A percentile compares a stretch with the other conserved stretches of the same genome.
Conservation (phyloP, 2,797 vertebrate species). For the Vultur gryphus region DNA sequence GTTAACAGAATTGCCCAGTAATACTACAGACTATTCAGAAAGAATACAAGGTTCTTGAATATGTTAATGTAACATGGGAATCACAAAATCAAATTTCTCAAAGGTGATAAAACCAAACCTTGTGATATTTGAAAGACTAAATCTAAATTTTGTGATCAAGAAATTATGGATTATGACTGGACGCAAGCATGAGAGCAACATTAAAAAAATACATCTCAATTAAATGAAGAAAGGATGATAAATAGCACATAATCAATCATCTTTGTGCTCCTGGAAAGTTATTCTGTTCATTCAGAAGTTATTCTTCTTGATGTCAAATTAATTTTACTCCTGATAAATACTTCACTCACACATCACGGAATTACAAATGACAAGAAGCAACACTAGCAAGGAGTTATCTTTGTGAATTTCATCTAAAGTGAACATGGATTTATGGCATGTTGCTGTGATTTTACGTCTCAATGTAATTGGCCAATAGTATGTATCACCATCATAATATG, state of each 20-base stretch:
- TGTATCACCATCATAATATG: not conserved
- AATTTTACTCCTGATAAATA: not conserved
- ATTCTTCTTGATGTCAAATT: not conserved
- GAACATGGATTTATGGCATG: not conserved
- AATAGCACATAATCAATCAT: not conserved
- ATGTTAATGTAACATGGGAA: not conserved
- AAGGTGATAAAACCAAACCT: not conserved
- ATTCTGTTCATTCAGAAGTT: not conserved
- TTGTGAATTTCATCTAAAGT: not conserved
- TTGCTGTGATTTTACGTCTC: not conserved
- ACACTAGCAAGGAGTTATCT: not conserved
- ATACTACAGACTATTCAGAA: not conserved
- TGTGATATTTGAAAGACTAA: not conserved
- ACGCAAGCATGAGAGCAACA: accelerated
- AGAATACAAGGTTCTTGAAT: not conserved
- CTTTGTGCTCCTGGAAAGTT: not conserved
- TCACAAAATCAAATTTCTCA: not conserved
- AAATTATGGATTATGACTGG: not conserved
- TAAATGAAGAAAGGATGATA: not conserved
- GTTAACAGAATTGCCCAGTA: not conserved
- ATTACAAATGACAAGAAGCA: not conserved
- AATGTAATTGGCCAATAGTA: not conserved
- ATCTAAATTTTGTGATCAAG: not conserved
- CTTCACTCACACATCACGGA: not conserved
- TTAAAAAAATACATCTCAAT: not conserved